These are phyloP conservation scores for Leptinotarsa lineolata DNA, from an alignment of 1,140 invertebrate genomes.

Conservation along the genomic window DNA sequence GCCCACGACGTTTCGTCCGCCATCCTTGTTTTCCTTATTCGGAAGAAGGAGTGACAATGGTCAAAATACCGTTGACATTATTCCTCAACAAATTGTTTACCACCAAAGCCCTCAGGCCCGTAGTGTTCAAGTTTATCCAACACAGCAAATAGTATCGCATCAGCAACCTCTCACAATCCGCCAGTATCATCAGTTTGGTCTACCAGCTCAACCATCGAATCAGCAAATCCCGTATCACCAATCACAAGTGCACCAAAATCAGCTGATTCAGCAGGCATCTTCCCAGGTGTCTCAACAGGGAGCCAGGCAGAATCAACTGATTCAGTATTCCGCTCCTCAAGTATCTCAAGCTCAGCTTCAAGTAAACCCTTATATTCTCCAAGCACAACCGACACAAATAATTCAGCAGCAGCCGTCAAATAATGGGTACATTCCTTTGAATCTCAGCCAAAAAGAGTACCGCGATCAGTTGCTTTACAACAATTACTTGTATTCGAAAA, in stretches of 20 bases:
- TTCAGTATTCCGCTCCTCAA: not conserved
- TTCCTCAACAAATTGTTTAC: constrained; percentile 14
- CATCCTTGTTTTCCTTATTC: constrained; percentile 27
- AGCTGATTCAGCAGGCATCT: constrained; percentile 34
- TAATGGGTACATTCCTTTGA: constrained; percentile 20
- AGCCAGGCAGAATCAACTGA: not conserved
- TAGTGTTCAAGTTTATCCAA: constrained; percentile 19
- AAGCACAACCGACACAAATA: constrained; percentile 43
- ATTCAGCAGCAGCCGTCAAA: constrained; percentile 34
- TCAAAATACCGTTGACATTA: not conserved
- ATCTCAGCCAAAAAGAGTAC: constrained; percentile 32
- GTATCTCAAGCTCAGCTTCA: constrained; percentile 45
- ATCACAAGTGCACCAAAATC: constrained; percentile 15
- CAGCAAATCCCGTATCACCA: constrained; percentile 26
- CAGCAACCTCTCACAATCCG: constrained; percentile 46
- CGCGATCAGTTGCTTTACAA: constrained; percentile 42
- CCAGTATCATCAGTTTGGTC: constrained; percentile 41
- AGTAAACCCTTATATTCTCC: constrained; percentile 17
- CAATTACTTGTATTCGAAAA: constrained; percentile 37
- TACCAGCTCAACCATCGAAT: constrained; percentile 32
- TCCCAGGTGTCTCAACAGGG: constrained; percentile 17
- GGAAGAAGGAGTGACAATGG: constrained; percentile 25
- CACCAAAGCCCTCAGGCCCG: not conserved
- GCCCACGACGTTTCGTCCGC: constrained; percentile 52
- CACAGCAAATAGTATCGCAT: constrained; percentile 45